phyloP scores from a whole-genome alignment of 2,888 invertebrate species.

The Erebia palarica region DNA sequence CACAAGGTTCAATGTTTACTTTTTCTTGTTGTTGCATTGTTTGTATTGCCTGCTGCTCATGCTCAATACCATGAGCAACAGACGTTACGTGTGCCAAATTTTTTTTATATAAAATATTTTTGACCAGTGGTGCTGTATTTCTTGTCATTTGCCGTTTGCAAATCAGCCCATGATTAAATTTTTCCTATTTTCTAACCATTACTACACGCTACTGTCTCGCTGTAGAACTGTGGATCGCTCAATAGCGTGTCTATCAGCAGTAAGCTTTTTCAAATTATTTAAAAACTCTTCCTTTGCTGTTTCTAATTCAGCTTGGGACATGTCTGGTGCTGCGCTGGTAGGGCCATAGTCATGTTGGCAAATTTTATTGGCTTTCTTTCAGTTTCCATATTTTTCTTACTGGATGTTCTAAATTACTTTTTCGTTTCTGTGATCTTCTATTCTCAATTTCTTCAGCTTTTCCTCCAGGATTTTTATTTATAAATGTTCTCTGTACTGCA shows the following conservation, averaged over 20 bases:
- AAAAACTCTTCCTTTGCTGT: conserved; percentile 13
- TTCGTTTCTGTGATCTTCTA: not conserved
- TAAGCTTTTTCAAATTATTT: conserved; percentile 20
- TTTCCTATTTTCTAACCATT: conserved; percentile 39
- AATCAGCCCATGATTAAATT: conserved; percentile 29
- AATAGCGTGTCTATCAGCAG: conserved; percentile 13
- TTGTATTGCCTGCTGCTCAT: conserved; percentile 32
- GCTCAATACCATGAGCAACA: conserved; percentile 37
- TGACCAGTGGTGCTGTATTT: conserved; percentile 30
- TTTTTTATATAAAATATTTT: conserved; percentile 40
- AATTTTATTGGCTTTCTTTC: not conserved
- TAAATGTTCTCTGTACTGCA: conserved; percentile 19
- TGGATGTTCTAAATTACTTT: not conserved
- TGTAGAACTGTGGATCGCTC: conserved; percentile 32
- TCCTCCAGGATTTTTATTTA: conserved; percentile 4
- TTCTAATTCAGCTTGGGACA: not conserved
- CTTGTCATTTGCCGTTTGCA: no score
- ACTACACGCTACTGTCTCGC: conserved; percentile 31
- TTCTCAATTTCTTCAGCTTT: conserved; percentile 11
- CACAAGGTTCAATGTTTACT: conserved; percentile 36
- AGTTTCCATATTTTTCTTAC: conserved; percentile 1
- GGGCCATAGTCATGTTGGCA: conserved; percentile 19
- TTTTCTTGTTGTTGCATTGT: conserved; percentile 33
- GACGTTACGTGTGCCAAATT: conserved; percentile 34
- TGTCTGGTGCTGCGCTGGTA: conserved; percentile 16